These are phyloP conservation scores for Schizothorax lantsangensis DNA, from an alignment of 2,797 vertebrate genomes.

Conservation along the genomic window DNA sequence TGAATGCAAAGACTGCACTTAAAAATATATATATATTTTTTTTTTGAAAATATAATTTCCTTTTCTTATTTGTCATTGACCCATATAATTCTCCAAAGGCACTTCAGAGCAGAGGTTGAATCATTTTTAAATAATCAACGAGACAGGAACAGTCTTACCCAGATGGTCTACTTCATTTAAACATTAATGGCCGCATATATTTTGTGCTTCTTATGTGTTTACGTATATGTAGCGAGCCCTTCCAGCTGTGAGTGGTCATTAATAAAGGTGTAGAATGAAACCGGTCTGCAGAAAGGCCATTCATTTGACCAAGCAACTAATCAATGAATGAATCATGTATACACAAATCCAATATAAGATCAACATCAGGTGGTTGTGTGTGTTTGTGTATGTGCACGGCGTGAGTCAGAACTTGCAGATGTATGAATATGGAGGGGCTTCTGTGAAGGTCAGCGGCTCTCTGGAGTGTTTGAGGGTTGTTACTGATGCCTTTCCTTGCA, in stretches of 20 bases:
- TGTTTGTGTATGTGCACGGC: background rate
- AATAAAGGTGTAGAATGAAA: constrained; percentile 18
- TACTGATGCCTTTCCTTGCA: constrained; percentile 15
- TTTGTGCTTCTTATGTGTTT: background rate
- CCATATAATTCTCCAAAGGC: background rate
- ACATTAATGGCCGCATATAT: background rate
- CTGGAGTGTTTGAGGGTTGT: constrained; percentile 26
- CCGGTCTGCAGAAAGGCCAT: background rate
- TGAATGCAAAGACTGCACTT: background rate
- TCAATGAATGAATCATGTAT: constrained; percentile 46
- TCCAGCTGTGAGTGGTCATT: background rate
- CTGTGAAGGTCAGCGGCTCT: constrained; percentile 43
- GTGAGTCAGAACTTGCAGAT: constrained; percentile 9
- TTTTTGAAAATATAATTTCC: background rate
- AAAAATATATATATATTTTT: too few relatives aligned
- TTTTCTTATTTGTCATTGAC: background rate
- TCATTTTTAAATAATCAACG: constrained; percentile 1
- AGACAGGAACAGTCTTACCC: background rate
- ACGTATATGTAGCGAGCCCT: background rate
- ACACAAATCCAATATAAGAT: constrained; percentile 38
- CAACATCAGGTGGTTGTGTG: constrained; percentile 20
- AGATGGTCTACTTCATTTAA: constrained; percentile 24
- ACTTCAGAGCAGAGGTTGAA: background rate
- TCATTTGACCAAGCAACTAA: constrained; percentile 33
- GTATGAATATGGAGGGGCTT: constrained; percentile 48